Base-by-base conservation (phyloP, 2,888 invertebrate genomes). In the Drepana falcataria region DNA sequence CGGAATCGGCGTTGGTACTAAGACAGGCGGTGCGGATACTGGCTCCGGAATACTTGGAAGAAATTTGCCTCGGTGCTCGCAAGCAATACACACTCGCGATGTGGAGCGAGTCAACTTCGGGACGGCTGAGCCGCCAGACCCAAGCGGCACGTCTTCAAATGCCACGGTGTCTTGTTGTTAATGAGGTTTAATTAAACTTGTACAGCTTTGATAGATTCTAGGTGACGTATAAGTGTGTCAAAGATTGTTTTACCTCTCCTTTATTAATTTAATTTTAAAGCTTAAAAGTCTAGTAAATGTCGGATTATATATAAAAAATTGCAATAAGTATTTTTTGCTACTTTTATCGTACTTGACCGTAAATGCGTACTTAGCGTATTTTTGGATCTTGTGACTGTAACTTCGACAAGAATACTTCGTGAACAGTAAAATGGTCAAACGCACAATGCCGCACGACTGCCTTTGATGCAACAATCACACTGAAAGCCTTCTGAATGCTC, bases 71-170 rank as follows among this genome's bases (percentile, higher is more conserved):
- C 71, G 73, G 67, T 77, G 69, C 5, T 68, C 66, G 59, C 85
- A 83, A 55, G 84, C 83, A n/a, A 82, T 49, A 63, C 85, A 85
- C 69, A 81, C 80, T 21, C 85, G 68, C 0, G 83, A 80, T 21
- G 77, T 74, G 2, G 73, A 66, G 3, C 79, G 74, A 40, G 67
- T 57, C 2, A 76, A 62, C 4, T 64, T 63, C 49, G 75, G 75
- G 65, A 75, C 77, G 66, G 79, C 79, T n/a, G 73, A 68, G 35
- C 81, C 82, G 67, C 81, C 83, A 52, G 82, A 80, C 52, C 80
- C 81, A 4, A 81, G 65, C 0, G 79, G 78, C 0, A 75, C 75
- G 63, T 84, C 81, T 59, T 85, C 84, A 77, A 84, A 83, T 64
- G 84, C 85, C 86, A 85, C 83, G 73, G 73, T 81, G 44, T 21